Evolutionary conservation across 2,797 vertebrate species (phyloP).

Genomic region (Alosa sapidissima): DNA sequence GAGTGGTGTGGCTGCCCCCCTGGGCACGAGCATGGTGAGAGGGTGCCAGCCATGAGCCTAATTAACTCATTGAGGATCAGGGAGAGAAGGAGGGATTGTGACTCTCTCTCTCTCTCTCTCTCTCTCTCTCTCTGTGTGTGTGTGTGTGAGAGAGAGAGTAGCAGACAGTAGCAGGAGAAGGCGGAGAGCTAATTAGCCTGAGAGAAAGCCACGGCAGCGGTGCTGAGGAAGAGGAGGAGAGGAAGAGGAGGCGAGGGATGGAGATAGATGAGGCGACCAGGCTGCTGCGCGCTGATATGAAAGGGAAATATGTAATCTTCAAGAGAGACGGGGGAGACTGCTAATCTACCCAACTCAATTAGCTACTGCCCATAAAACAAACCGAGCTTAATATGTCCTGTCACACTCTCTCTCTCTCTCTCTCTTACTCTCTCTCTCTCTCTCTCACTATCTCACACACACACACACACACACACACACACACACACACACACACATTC

Average conservation of each 20-base stretch:
- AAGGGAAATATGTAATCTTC: slow-evolving; percentile 70
- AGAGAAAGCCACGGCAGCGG: slow-evolving; percentile 55
- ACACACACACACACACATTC: background rate
- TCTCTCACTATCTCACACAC: background rate
- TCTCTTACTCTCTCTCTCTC: background rate
- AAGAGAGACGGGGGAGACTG: slow-evolving; percentile 52
- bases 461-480: background rate
- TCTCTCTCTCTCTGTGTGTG: too few species aligned
- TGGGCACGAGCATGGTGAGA: slow-evolving; percentile 63
- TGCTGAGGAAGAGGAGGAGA: slow-evolving; percentile 31
- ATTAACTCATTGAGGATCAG: slow-evolving; percentile 75
- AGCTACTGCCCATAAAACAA: slow-evolving; percentile 71
- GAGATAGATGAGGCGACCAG: slow-evolving; percentile 62
- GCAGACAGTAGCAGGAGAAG: slow-evolving; percentile 11
- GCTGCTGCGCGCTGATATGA: slow-evolving; percentile 68
- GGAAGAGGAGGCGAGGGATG: slow-evolving; percentile 41
- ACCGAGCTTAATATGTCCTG: slow-evolving; percentile 41
- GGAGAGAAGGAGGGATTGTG: slow-evolving; percentile 36
- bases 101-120: too few species aligned
- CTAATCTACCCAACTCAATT: slow-evolving; percentile 74
- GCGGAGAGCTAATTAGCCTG: slow-evolving; percentile 36
- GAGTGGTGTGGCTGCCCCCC: slow-evolving; percentile 56
- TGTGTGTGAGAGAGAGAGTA: background rate
- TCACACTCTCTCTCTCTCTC: background rate
- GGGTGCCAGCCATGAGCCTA: slow-evolving; percentile 71